Base-by-base conservation (phyloP, 2,888 invertebrate genomes). In the Lasioglossum villosulum region DNA sequence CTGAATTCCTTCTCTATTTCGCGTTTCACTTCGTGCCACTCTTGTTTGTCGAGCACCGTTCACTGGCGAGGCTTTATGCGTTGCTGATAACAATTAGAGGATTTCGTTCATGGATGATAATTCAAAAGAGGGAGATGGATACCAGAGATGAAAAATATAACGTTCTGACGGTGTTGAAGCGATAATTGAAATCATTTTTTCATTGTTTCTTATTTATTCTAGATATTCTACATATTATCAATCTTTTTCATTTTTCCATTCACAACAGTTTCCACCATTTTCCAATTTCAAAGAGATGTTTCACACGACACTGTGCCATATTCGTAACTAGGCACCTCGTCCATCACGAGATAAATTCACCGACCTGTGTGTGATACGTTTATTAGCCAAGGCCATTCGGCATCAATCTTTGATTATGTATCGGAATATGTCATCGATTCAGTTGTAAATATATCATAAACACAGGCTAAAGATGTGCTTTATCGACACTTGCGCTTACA, bases 21-120 rank as follows among this genome's bases (percentile, higher is more conserved):
- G 19, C 66, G 66, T 66, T 66, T 66, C 34, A 66, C 66, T 66
- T 66, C 34, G 66, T 37, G 66, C 39, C 39, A 39, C 70, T 70
- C n/a, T 70, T 70, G 70, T 70, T 39, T 70, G 70, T 70, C 70
- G 70, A 39, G 70, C 70, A 70, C n/a, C 39, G 39, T 37, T 70
- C 37, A 23, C 70, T 4, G 39, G 70, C 70, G 70, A 70, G 23
- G 70, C 39, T 70, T 70, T 70, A 37, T 70, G 34, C 39, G 37
- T 39, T 37, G 39, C 70, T n/a, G 70, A 23, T 39, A 70, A 70
- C 70, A 70, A 70, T 39, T 66, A 66, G 66, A 66, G 66, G 66
- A 66, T 66, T 34, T 34, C 66, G 66, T 70, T 70, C 70, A 12
- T 37, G 70, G 70, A 70, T 34, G 70, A 70, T 63, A 30, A 63